Base-by-base conservation (phyloP, 2,888 invertebrate species). In the Lymantria dispar region DNA sequence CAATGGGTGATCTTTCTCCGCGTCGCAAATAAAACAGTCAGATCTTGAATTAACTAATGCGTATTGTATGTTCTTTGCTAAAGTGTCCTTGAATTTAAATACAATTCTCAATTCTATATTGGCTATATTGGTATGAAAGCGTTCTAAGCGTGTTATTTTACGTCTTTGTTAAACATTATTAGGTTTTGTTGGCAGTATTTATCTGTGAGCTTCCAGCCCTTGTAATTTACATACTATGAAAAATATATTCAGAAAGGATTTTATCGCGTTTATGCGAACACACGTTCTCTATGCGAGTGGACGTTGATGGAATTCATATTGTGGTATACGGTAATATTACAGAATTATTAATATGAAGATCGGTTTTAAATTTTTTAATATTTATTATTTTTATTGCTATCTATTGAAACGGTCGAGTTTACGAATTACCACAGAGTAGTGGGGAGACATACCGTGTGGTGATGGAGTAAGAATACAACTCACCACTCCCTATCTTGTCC, bases 161-260 rank as follows among this genome's bases (percentile, higher is more conserved):
- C 38, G 11, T 3, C 38, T 38, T 12, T 12, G 38, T 38, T 11
- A 7, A 38, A 38, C 11, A 1, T 7, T 38, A 12, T 38, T 9
- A 12, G 38, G 11, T n/a, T 38, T 33, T 12, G 38, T n/a, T 12
- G 12, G 12, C n/a, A n/a, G 38, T 38, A 12, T 38, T 75, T 74
- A 77, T 74, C 71, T 72, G 67, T 43, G 51, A 60, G 53, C 57
- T 64, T 64, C n/a, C 71, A 68, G 69, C 58, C 56, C 54, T 65
- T 63, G 63, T 58, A 71, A 76, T 78, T 78, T 76, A 69, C 77
- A 74, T 72, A 72, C 62, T 58, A 67, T 65, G 69, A 70, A 77
- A 72, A 76, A 74, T 58, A 60, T 65, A 66, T 74, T 70, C 71
- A 76, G 72, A 68, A 64, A 68, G 38, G 38, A 12, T 38, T 38